Evolutionary conservation across 2,797 vertebrate genomes (phyloP), one percentile per base, ranked within the genome.

Genomic region (Muraenolepis orangiensis): DNA sequence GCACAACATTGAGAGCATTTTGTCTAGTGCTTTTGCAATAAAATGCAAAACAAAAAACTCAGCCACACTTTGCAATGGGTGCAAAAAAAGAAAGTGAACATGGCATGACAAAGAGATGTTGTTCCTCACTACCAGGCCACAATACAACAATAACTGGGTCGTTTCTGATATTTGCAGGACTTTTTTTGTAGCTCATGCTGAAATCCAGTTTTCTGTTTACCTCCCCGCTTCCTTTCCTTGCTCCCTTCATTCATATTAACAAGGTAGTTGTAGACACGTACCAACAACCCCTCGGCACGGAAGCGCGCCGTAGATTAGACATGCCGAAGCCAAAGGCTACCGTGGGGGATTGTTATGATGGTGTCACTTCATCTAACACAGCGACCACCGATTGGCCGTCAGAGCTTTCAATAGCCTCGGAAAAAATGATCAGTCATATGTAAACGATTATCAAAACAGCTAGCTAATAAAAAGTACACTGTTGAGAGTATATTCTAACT

Each of bases 171-270:
- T 46, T 16, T 67, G 69, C 23, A 69, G 23, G 40, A 26, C 20
- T 61, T 69, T 18, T n/a, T 66, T 70, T 71, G 69, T 75, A 74
- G 80, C 68, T 75, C 89, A 92, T 91, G 89, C 88, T 84, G 77
- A 87, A 85, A 86, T 82, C 74, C 81, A 89, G 42, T 16, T 46
- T 46, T 51, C 88, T 84, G 68, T 77, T 80, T 70, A 78, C 72
- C 78, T 82, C 76, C 51, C 74, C 23, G 77, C 82, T 86, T 89
- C 81, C 78, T 84, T 90, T 89, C 84, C 80, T 86, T 85, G 80
- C 77, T 77, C 71, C 77, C 78, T 82, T 78, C 61, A 67, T 79
- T 82, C 82, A 31, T 73, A 70, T 76, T 70, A 78, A 73, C 46
- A 38, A 71, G 29, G 29, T 72, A 34, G 46, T 78, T 40, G 11